phyloP scores from a whole-genome alignment of 2,888 invertebrate genomes.

The Dynastes hyllus region DNA sequence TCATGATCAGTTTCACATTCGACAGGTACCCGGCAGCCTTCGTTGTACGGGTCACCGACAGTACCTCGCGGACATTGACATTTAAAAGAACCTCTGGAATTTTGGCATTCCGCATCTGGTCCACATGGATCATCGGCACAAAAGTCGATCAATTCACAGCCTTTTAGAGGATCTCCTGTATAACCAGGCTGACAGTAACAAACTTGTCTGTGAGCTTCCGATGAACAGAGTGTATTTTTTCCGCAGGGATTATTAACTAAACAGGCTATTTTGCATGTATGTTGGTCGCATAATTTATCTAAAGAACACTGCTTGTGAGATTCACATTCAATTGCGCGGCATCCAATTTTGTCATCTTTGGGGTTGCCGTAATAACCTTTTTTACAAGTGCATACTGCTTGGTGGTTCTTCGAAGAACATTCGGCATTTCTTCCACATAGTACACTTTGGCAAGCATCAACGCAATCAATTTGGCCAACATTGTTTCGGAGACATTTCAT shows the following conservation, averaged over 20 bases:
- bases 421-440: slow-evolving; percentile 89
- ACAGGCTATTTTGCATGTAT: slow-evolving; percentile 91
- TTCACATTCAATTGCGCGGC: slow-evolving; percentile 86
- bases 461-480: slow-evolving; percentile 85
- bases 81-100: slow-evolving; percentile 84
- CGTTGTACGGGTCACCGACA: slow-evolving; percentile 89
- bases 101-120: slow-evolving; percentile 85
- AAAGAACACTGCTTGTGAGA: slow-evolving; percentile 82
- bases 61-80: slow-evolving; percentile 86
- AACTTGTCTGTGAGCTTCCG: slow-evolving; percentile 85
- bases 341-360: slow-evolving; percentile 84
- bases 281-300: slow-evolving; percentile 88
- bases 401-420: slow-evolving; percentile 83
- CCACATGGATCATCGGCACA: slow-evolving; percentile 87
- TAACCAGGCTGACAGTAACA: slow-evolving; percentile 92
- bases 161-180: slow-evolving; percentile 83
- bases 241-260: slow-evolving; percentile 89
- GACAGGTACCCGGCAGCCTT: slow-evolving; percentile 87
- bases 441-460: slow-evolving; percentile 82
- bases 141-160: slow-evolving; percentile 85
- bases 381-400: slow-evolving; percentile 85
- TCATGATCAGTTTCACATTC: slow-evolving; percentile 87
- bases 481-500: slow-evolving; percentile 83
- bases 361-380: slow-evolving; percentile 84
- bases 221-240: slow-evolving; percentile 88